Percentiles rank a stretch among this genome's conserved stretches.
Conservation (phyloP, 2,113 vertebrate genomes). For the Scomber japonicus region DNA sequence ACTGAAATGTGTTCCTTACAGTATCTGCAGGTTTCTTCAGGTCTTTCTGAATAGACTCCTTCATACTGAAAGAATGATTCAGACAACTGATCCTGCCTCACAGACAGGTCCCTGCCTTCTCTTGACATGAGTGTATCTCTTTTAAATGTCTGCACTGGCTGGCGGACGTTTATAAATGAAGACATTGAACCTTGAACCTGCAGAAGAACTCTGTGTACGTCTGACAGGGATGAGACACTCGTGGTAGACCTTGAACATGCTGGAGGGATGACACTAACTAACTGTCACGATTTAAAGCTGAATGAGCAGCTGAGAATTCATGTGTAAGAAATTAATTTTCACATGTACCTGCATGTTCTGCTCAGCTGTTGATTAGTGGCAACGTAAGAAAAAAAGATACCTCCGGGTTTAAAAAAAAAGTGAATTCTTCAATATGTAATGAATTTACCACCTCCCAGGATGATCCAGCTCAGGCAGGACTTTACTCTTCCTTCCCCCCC, state of each 20-base stretch:
- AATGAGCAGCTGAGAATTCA: constrained; percentile 4
- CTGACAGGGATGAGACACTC: neutral
- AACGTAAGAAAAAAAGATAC: too few species aligned
- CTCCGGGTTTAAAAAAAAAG: neutral
- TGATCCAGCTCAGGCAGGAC: constrained; percentile 50
- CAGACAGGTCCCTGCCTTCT: neutral
- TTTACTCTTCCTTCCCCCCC: constrained; percentile 44
- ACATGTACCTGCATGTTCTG: neutral
- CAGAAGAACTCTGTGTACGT: neutral
- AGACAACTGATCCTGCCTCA: too few species aligned
- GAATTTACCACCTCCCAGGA: constrained; percentile 28
- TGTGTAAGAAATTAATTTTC: constrained; percentile 7
- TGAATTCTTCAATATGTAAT: constrained; percentile 10
- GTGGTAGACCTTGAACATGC: neutral
- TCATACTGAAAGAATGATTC: neutral
- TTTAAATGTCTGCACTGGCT: neutral
- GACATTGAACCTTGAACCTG: constrained; percentile 23
- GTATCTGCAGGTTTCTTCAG: neutral
- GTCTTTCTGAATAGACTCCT: neutral
- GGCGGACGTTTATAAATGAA: constrained; percentile 8
- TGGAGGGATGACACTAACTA: constrained; percentile 15
- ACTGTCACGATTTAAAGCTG: neutral
- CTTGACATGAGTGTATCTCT: too few species aligned
- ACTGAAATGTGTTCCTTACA: neutral
- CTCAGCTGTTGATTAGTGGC: neutral